phyloP scores from a whole-genome alignment of 1,140 invertebrate genomes.

The Eulimnadia texana region DNA sequence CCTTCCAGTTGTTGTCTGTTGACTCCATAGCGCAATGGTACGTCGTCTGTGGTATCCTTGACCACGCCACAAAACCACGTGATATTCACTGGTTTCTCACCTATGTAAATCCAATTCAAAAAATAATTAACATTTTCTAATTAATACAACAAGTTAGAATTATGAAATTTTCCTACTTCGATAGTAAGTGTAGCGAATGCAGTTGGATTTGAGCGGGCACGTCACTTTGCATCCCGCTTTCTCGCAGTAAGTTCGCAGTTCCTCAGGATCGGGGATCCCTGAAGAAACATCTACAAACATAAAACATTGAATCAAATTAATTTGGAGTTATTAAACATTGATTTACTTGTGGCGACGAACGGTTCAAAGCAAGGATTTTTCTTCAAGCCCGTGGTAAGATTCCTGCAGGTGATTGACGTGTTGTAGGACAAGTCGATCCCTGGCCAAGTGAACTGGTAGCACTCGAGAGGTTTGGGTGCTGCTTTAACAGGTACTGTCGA shows the following conservation, averaged over 20 bases:
- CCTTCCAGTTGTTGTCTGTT: neutral
- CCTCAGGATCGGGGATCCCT: neutral
- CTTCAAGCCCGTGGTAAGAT: neutral
- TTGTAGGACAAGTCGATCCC: neutral
- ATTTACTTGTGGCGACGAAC: neutral
- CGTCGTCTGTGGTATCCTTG: neutral
- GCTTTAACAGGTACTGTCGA: neutral
- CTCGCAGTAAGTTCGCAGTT: neutral
- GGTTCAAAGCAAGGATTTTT: neutral
- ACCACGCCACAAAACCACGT: neutral
- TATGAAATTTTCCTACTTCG: neutral
- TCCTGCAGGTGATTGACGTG: neutral
- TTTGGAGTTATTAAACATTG: neutral
- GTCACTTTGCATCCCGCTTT: neutral
- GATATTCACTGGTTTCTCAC: neutral
- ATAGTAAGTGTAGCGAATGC: neutral
- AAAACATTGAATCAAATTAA: neutral
- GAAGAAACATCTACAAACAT: neutral
- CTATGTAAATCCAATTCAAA: neutral
- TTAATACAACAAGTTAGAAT: neutral
- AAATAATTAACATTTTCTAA: neutral
- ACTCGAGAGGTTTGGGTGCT: neutral
- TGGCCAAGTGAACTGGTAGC: neutral
- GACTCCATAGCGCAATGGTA: neutral
- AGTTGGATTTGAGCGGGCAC: neutral